A percentile compares a stretch with the other conserved stretches of the same genome.
Evolutionary conservation across 2,888 invertebrate species (phyloP).

Genomic region (Eupeodes latifasciatus): DNA sequence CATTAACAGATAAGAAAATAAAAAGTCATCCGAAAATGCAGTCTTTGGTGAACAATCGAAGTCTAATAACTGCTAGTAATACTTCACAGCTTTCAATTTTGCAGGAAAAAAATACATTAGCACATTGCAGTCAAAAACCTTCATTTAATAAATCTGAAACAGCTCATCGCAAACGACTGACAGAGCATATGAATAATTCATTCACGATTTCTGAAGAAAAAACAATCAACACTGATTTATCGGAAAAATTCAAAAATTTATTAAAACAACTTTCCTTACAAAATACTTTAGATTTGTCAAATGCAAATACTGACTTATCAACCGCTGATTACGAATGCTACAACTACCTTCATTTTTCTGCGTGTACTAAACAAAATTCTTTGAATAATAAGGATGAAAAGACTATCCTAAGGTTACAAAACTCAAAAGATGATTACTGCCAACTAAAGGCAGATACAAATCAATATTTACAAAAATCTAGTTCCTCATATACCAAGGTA

Average conservation of each 20-base stretch:
- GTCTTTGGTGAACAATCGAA: slow-evolving; percentile 26
- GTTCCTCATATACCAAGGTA: slow-evolving; percentile 24
- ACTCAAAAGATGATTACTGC: slow-evolving; percentile 19
- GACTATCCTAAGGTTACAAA: not conserved
- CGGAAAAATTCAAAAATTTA: slow-evolving; percentile 50
- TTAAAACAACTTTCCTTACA: slow-evolving; percentile 22
- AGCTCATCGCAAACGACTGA: slow-evolving; percentile 48
- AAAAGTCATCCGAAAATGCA: slow-evolving; percentile 50
- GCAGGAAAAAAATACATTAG: slow-evolving; percentile 50
- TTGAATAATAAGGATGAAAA: slow-evolving; percentile 33
- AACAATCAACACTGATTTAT: slow-evolving; percentile 35
- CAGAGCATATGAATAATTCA: slow-evolving; percentile 45
- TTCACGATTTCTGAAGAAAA: slow-evolving; percentile 65
- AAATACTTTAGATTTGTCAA: not conserved
- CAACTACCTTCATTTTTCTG: slow-evolving; percentile 44
- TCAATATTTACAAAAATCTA: slow-evolving; percentile 34
- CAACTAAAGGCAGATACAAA: slow-evolving; percentile 30
- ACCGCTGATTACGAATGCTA: slow-evolving; percentile 38
- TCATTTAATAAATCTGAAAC: slow-evolving; percentile 36
- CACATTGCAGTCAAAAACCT: slow-evolving; percentile 27
- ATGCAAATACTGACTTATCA: slow-evolving; percentile 31
- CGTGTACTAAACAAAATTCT: slow-evolving; percentile 10
- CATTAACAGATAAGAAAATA: slow-evolving; percentile 39
- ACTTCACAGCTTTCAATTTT: slow-evolving; percentile 61
- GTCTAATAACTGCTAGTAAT: not conserved